Conservation (phyloP, 2,113 vertebrate species). For the Cercopithecus mona region DNA sequence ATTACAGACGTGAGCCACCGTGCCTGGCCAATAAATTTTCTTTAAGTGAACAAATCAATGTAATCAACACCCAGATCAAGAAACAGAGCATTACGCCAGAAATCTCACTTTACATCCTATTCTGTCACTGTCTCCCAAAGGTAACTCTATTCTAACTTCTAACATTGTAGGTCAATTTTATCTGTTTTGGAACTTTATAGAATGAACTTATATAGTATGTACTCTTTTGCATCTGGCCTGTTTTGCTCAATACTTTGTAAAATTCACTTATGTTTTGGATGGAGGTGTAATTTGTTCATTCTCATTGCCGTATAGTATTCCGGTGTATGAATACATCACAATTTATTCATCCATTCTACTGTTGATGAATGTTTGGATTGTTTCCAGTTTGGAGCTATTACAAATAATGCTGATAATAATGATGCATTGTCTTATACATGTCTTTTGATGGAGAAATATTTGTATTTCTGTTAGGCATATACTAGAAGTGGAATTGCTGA, state of each 20-base stretch:
- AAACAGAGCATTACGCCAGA: background rate
- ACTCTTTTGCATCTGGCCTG: background rate
- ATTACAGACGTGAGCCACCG: no score
- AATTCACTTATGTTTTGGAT: background rate
- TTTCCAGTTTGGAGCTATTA: background rate
- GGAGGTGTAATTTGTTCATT: slow-evolving; percentile 13
- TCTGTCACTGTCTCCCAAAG: background rate
- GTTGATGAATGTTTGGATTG: background rate
- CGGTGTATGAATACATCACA: background rate
- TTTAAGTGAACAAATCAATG: background rate
- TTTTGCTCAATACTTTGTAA: slow-evolving; percentile 28
- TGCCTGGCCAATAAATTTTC: background rate
- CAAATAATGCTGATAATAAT: background rate
- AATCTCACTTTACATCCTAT: background rate
- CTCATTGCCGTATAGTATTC: slow-evolving; percentile 1
- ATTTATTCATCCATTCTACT: background rate
- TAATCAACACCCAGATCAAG: background rate
- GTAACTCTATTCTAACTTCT: background rate
- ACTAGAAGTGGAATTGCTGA: background rate
- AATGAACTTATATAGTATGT: background rate
- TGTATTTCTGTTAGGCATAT: background rate
- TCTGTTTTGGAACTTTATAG: background rate
- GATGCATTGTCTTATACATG: background rate
- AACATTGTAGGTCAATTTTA: slow-evolving; percentile 11
- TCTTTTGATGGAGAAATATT: background rate